Percentiles rank a stretch among this genome's conserved stretches.
Conservation (phyloP, 2,113 vertebrate species). For the Speoplatyrhinus poulsoni region DNA sequence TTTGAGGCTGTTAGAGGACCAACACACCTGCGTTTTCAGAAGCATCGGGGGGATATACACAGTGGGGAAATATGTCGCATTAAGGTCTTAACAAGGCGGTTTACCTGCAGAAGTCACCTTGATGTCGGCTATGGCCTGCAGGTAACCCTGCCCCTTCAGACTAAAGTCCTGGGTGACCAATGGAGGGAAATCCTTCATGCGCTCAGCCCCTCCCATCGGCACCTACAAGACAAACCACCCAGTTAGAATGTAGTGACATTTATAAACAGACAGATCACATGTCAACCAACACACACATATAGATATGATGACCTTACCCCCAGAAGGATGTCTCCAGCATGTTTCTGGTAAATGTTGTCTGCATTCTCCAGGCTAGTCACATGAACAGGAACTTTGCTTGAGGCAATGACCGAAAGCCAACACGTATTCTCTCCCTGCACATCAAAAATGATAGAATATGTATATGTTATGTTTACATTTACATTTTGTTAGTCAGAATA, state of each 20-base stretch:
- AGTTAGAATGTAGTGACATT: too few species aligned
- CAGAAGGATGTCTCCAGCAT: constrained; percentile 78
- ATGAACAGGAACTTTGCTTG: constrained; percentile 80
- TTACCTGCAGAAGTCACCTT: constrained; percentile 92
- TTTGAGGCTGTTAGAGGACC: too few species aligned
- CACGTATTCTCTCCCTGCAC: constrained; percentile 81
- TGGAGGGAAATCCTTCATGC: constrained; percentile 87
- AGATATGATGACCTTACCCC: constrained; percentile 74
- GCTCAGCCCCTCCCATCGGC: constrained; percentile 85
- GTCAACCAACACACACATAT: background rate
- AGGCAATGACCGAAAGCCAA: constrained; percentile 90
- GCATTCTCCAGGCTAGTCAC: constrained; percentile 80
- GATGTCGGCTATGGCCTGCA: constrained; percentile 87
- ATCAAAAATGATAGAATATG: background rate
- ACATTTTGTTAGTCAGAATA: background rate
- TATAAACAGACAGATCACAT: background rate
- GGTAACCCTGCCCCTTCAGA: constrained; percentile 75
- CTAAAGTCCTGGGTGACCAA: constrained; percentile 82
- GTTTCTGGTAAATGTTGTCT: constrained; percentile 81
- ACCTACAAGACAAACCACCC: constrained; percentile 69
- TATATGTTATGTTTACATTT: too few species aligned
- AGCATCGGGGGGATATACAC: too few species aligned
- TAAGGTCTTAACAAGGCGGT: background rate
- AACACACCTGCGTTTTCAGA: too few species aligned
- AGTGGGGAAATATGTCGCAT: too few species aligned